These are phyloP conservation scores for Anneissia japonica DNA, from an alignment of 35 echinoderm and acorn worm species.

Conservation along the genomic window DNA sequence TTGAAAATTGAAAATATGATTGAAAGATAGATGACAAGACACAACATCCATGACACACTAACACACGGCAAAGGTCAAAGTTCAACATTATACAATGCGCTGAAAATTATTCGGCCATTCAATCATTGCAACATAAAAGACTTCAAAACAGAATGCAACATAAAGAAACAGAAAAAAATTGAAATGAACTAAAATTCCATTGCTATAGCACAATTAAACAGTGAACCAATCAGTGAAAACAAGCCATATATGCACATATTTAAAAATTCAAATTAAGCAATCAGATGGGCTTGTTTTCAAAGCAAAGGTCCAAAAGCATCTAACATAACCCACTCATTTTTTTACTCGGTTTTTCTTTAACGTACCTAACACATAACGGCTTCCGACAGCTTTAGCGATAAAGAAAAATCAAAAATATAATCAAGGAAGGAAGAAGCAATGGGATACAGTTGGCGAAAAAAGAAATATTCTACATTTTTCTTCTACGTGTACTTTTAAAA, in stretches of 20 bases:
- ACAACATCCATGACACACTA: too few relatives aligned
- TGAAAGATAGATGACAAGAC: too few relatives aligned
- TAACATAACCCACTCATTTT: too few relatives aligned
- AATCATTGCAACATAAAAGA: background rate
- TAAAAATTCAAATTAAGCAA: background rate
- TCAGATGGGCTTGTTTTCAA: background rate
- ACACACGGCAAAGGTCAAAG: too few relatives aligned
- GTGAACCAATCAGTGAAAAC: background rate
- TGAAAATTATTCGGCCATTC: too few relatives aligned
- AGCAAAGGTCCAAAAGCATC: too few relatives aligned
- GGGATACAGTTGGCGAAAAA: background rate
- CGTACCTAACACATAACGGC: background rate
- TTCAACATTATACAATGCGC: too few relatives aligned
- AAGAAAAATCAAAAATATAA: background rate
- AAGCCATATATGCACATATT: background rate
- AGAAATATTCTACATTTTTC: background rate
- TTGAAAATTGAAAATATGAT: too few relatives aligned
- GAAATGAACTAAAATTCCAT: background rate
- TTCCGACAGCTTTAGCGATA: conserved; percentile 1
- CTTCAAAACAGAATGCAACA: background rate
- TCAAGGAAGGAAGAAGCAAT: background rate
- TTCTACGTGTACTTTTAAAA: background rate
- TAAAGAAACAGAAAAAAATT: background rate
- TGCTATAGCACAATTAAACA: background rate
- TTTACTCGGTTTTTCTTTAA: background rate